Base-by-base conservation (phyloP, 2,797 vertebrate genomes). In the Champsocephalus gunnari region DNA sequence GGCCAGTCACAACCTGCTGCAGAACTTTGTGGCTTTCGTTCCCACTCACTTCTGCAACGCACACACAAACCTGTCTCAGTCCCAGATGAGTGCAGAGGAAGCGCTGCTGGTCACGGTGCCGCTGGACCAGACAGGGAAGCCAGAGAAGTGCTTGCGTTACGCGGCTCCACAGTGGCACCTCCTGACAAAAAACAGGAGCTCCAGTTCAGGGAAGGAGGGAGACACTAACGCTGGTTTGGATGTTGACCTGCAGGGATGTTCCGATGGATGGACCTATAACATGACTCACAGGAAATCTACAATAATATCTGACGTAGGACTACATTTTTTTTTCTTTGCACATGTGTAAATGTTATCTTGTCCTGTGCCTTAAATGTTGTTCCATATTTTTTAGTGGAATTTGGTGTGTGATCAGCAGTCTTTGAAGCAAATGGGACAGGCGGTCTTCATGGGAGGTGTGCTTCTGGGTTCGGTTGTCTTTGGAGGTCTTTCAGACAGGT, bases 1-100 rank as follows among this genome's bases (percentile, higher is more conserved):
- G 93, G 94, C 96, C 79, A 96, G 96, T 72, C 97, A 98, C 84
- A 97, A 96, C 90, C 93, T 99, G 41, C 91, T 98, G 71, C 97
- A 98, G 92, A 98, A 96, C 94, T 98, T 98, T 84, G 96, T 95
- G 0, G 97, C 96, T 0, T 69, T 83, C 0, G 77, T 93, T 45
- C 88, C 95, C 0, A 64, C 34, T 0, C 97, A 97, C 75, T 74
- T 89, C 82, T 99, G 97, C 82, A 87, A 45, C 0, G 71, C 89
- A 0, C 93, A 28, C 28, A 28, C 28, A 28, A 28, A 28, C 28
- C 28, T 28, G 28, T 28, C 28, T 1, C 28, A 28, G 28, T 28
- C 4, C 28, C 28, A 28, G 28, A 28, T 28, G 28, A 5, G 28
- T 28, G 28, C 28, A 28, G 28, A 28, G 28, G 28, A 28, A 5